Base-by-base conservation (phyloP, 2,888 invertebrate species). In the Tyria jacobaeae region DNA sequence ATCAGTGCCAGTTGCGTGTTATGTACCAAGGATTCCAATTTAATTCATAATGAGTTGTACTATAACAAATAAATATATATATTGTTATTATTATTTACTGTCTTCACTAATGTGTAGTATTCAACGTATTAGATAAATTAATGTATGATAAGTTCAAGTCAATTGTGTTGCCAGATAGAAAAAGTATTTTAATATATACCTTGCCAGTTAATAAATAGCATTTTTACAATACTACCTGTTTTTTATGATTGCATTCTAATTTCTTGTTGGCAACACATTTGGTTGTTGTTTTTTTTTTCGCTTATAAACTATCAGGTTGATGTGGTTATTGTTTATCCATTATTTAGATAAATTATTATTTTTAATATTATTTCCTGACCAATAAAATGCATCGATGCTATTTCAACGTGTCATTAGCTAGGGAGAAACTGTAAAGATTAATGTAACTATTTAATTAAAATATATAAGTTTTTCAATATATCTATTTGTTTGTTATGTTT, bases 361-460 rank as follows among this genome's bases (percentile, higher is more conserved):
- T 84, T 86, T 87, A 89, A 89, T 88, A 88, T 91, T 89, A 88
- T 86, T 89, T 91, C 81, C 87, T 88, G 92, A 91, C 91, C 89
- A 91, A 91, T 89, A 89, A 87, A 89, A 89, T 89, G 91, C 91
- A 91, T 91, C 91, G 91, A 89, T 87, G 89, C 88, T 89, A 85
- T 86, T 86, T 83, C 81, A 84, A 82, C 81, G 88, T 88, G 90
- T 91, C 91, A 91, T 87, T 91, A 92, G 93, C 91, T 91, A 92
- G 91, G 91, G 87, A 90, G 85, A 89, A 85, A 92, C 90, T 92
- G 93, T 94, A 93, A 92, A 94, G 90, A 92, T 78, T 91, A 92
- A 90, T 92, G 88, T 93, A 93, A 93, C 92, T 93, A 94, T 94
- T 92, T 92, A 94, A 93, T 91, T 91, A 89, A 92, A 93, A 91